Evolutionary conservation across 2,113 vertebrate species (phyloP).

Genomic region (Osmerus mordax): DNA sequence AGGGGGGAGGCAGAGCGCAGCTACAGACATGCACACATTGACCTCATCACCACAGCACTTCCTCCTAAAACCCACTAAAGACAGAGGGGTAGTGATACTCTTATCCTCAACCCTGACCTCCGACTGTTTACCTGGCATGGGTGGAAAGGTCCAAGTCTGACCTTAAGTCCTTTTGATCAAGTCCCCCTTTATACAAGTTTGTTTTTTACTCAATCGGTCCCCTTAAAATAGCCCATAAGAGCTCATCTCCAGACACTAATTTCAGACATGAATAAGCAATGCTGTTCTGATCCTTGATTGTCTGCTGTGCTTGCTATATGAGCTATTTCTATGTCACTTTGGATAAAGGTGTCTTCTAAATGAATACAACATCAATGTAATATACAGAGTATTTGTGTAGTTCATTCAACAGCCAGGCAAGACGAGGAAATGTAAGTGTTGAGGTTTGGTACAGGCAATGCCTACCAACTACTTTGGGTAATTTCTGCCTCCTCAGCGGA

Average conservation of each 20-base stretch:
- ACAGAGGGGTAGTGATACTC: background rate
- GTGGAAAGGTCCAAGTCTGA: background rate
- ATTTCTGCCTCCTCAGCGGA: conserved; percentile 82
- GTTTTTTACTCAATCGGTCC: too few relatives aligned
- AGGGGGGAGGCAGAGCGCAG: background rate
- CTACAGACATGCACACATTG: background rate
- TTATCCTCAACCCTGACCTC: too few relatives aligned
- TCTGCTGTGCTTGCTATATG: too few relatives aligned
- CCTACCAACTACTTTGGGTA: conserved; percentile 87
- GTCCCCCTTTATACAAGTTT: too few relatives aligned
- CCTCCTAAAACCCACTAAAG: background rate
- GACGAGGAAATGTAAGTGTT: background rate
- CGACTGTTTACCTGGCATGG: background rate
- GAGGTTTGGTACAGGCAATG: background rate
- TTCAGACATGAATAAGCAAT: too few relatives aligned
- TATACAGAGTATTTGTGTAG: background rate
- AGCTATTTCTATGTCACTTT: too few relatives aligned
- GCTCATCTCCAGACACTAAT: too few relatives aligned
- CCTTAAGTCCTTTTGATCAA: too few relatives aligned
- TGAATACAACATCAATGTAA: too few relatives aligned
- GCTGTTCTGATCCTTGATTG: too few relatives aligned
- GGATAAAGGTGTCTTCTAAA: too few relatives aligned
- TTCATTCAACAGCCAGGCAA: background rate
- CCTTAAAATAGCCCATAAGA: too few relatives aligned
- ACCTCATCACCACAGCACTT: background rate